phyloP scores from a whole-genome alignment of 2,888 invertebrate genomes.

The Ganaspis brasiliensis region DNA sequence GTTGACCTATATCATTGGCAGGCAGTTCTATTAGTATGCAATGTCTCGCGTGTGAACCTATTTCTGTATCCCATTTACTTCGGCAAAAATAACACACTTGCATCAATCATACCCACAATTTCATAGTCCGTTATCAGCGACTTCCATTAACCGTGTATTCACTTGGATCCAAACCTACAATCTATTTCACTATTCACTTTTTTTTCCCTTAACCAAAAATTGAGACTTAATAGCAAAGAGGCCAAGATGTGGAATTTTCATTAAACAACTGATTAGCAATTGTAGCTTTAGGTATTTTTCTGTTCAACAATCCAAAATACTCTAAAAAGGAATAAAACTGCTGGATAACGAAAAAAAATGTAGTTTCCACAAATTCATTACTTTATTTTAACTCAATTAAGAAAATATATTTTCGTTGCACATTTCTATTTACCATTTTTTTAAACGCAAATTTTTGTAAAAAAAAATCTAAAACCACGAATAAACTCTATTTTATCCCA shows the following conservation, averaged over 20 bases:
- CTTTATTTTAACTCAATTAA: no score
- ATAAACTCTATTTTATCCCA: not conserved
- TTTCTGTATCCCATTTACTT: slow-evolving; percentile 15
- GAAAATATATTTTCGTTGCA: no score
- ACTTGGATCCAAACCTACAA: slow-evolving; percentile 1
- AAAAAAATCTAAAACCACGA: no score
- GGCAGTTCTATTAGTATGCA: not conserved
- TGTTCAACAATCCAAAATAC: no score
- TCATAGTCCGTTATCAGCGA: slow-evolving; percentile 32
- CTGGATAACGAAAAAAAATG: no score
- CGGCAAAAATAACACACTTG: slow-evolving; percentile 26
- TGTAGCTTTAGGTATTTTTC: no score
- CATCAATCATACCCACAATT: slow-evolving; percentile 20
- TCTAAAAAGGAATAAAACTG: no score
- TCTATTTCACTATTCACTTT: not conserved
- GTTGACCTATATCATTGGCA: not conserved
- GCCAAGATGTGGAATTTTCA: no score
- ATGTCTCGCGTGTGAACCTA: slow-evolving; percentile 9
- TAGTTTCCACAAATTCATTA: no score
- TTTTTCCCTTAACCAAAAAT: not conserved
- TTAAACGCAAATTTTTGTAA: no score
- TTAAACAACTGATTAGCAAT: no score
- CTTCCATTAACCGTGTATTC: not conserved
- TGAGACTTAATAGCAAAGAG: not conserved
- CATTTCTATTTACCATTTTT: no score